These are phyloP conservation scores for Orchesella cincta DNA, from an alignment of 1,140 invertebrate species.

Conservation along the genomic window DNA sequence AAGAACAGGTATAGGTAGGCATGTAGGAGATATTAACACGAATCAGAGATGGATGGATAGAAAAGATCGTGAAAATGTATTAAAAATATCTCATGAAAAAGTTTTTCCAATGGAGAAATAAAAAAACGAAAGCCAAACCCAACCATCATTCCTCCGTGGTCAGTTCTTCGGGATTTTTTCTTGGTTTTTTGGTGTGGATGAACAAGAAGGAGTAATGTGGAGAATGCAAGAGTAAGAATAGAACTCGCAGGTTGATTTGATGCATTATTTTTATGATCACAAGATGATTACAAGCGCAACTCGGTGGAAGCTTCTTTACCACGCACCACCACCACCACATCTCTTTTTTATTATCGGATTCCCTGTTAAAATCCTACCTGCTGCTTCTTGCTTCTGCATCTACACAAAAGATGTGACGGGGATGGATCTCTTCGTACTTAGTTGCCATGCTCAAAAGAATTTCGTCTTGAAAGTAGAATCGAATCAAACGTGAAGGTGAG, in stretches of 20 bases:
- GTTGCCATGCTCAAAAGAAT: too few relatives aligned
- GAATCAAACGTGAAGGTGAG: too few relatives aligned
- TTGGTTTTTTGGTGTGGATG: neutral
- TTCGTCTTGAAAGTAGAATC: too few relatives aligned
- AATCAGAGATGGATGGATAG: neutral
- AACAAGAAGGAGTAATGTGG: neutral
- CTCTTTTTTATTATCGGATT: neutral
- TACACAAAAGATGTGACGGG: neutral
- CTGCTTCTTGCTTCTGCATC: neutral
- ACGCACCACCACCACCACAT: neutral
- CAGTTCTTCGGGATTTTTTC: neutral
- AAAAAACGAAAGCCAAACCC: neutral
- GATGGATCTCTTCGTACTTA: too few relatives aligned
- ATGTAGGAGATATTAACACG: neutral
- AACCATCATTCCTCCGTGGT: neutral
- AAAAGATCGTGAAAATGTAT: neutral
- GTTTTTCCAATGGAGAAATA: too few relatives aligned
- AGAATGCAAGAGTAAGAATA: too few relatives aligned
- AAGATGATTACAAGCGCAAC: slow-evolving; percentile 12
- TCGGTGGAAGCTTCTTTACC: slow-evolving; percentile 13
- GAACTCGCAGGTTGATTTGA: too few relatives aligned
- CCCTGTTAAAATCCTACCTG: slow-evolving; percentile 17
- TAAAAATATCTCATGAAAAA: neutral
- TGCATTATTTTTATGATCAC: neutral
- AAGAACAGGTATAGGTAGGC: neutral